Evolutionary conservation across 2,888 invertebrate species (phyloP).

Genomic region (Helleia helle): DNA sequence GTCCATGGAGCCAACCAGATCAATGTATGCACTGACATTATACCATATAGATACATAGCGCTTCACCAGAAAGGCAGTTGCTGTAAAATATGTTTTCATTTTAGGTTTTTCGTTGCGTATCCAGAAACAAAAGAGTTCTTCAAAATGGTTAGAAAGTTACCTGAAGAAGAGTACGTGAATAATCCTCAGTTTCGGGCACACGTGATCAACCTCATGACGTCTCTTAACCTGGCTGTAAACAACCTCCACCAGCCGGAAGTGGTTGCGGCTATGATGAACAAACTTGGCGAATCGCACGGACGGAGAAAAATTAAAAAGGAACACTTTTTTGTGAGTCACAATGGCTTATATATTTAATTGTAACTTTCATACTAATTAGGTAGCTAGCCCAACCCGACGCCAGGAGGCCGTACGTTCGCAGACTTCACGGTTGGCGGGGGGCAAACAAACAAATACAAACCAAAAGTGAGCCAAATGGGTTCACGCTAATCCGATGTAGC

Average conservation of each 20-base stretch:
- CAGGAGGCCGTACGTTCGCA: too few relatives aligned
- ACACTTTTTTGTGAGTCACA: conserved; percentile 46
- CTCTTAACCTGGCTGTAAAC: conserved; percentile 35
- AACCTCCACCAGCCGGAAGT: conserved; percentile 42
- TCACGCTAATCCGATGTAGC: too few relatives aligned
- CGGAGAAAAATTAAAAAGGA: conserved; percentile 33
- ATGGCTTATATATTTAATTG: too few relatives aligned
- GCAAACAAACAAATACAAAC: too few relatives aligned
- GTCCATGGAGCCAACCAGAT: too few relatives aligned
- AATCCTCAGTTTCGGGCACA: conserved; percentile 45
- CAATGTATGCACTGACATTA: too few relatives aligned
- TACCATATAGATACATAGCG: too few relatives aligned
- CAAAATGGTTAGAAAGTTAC: conserved; percentile 31
- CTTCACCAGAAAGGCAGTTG: neutral
- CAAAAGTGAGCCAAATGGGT: too few relatives aligned
- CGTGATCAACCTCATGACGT: conserved; percentile 42
- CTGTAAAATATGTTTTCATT: neutral
- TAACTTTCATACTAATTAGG: too few relatives aligned
- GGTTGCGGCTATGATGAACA: conserved; percentile 42
- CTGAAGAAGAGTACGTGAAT: conserved; percentile 30
- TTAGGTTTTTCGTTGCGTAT: conserved; percentile 38
- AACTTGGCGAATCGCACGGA: conserved; percentile 42
- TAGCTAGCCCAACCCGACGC: too few relatives aligned
- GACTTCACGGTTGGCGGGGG: too few relatives aligned
- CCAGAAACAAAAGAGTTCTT: conserved; percentile 41